Evolutionary conservation across 2,797 vertebrate species (phyloP), one percentile per base, ranked within the genome.

Genomic region (Centroberyx gerrardi): DNA sequence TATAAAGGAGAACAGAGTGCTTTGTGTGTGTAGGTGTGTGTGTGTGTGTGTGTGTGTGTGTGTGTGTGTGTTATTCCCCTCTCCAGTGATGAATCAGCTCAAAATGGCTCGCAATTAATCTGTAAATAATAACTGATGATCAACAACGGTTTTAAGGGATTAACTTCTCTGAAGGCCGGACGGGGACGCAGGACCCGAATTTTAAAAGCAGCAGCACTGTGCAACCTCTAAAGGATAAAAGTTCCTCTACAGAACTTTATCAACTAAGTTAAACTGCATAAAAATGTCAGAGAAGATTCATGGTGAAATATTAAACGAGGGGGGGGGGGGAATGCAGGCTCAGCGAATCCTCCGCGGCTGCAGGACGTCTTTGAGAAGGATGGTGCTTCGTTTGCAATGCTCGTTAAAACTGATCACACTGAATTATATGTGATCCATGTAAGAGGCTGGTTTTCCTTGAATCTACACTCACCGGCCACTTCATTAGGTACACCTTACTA

Each of bases 241-340:
- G 7, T 68, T 52, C 42, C 71, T 18, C 66, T 54, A 62, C 66
- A 75, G 42, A 44, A 33, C 33, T 33, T 33, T 33, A 4, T 33
- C 4, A 70, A 44, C 40, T 33, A 75, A 78, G 68, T 56, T 70
- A 72, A 27, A 52, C 78, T 13, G 81, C 72, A 85, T 82, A 12
- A 78, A 65, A 54, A 68, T 80, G 68, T 53, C 69, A 22, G 59
- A 55, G 49, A 80, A 62, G 49, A 33, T 13, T 5, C 5, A 42
- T 31, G 0, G 70, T 87, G 73, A 82, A 82, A 87, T 72, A 82
- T 87, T 82, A 78, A 82, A 58, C 55, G 63, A 42, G 62, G 6
- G 31, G 14, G 70, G 68, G 68, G 62, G 62, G 71, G 48, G 53
- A 18, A 44, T 68, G 64, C 75, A 15, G 51, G 58, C 64, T 84